Conservation (phyloP, 2,113 vertebrate genomes). For the Leucosticte australis region DNA sequence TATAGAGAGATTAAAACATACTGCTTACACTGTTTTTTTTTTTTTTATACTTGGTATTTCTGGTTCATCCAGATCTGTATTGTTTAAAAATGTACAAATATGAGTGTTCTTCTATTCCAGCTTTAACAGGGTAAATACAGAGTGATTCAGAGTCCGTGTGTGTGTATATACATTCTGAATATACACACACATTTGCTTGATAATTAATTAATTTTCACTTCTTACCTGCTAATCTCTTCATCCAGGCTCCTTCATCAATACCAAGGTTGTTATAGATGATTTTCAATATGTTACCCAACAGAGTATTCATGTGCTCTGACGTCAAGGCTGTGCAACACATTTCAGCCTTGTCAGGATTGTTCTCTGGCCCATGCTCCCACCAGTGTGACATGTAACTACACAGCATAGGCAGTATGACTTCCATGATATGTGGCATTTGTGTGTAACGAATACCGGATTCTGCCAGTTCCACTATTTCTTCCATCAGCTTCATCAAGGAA, state of each 20-base stretch:
- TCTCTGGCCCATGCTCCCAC: conserved; percentile 95
- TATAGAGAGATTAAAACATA: neutral
- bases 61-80: neutral
- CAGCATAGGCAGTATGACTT: conserved; percentile 92
- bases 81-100: neutral
- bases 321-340: conserved; percentile 89
- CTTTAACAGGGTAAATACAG: neutral
- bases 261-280: conserved; percentile 98
- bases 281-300: conserved; percentile 94
- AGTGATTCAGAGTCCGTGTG: neutral
- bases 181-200: neutral
- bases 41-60: neutral
- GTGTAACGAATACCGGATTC: conserved; percentile 93
- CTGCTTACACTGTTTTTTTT: neutral
- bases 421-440: conserved; percentile 96
- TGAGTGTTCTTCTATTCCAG: neutral
- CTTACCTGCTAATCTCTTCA: conserved; percentile 93
- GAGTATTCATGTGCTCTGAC: conserved; percentile 92
- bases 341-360: conserved; percentile 72
- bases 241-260: conserved; percentile 95
- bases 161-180: neutral
- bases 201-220: neutral
- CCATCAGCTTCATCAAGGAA: conserved; percentile 87
- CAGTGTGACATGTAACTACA: conserved; percentile 97
- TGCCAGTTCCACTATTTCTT: conserved; percentile 91